Conservation (phyloP, 2,797 vertebrate species). For the Chaetodon trifasciatus region DNA sequence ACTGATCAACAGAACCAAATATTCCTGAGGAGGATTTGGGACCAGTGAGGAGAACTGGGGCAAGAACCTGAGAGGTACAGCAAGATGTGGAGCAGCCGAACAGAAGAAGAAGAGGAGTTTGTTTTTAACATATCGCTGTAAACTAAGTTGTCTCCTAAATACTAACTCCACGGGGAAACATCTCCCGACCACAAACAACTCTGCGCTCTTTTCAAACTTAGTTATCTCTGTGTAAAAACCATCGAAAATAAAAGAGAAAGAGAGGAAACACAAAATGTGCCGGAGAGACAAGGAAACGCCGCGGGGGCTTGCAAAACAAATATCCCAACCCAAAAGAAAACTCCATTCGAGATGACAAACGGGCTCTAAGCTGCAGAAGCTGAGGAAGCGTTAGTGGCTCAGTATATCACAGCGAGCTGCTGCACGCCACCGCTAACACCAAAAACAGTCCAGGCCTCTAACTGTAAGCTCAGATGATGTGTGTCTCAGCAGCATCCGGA, state of each 20-base stretch:
- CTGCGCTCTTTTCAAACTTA: conserved; percentile 14
- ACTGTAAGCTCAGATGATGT: conserved; percentile 39
- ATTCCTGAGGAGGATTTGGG: not conserved
- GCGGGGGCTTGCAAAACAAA: conserved; percentile 39
- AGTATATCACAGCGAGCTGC: conserved; percentile 37
- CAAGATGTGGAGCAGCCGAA: not conserved
- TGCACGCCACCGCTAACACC: conserved; percentile 29
- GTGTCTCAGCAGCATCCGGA: conserved; percentile 44
- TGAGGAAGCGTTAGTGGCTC: conserved; percentile 22
- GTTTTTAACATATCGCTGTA: not conserved
- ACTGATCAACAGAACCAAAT: not conserved
- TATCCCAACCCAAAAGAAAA: conserved; percentile 27
- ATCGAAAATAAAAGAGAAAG: conserved; percentile 17
- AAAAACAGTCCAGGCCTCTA: conserved; percentile 24
- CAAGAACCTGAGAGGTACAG: too few species aligned
- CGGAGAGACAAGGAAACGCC: conserved; percentile 6
- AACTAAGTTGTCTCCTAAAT: conserved; percentile 10
- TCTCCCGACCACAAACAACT: conserved; percentile 3
- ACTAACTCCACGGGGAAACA: conserved; percentile 21
- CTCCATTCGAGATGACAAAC: conserved; percentile 45
- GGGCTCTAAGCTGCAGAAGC: conserved; percentile 26
- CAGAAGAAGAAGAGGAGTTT: conserved; percentile 1
- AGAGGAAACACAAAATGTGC: conserved; percentile 35
- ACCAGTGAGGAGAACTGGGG: not conserved
- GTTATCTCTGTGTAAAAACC: conserved; percentile 22